These are phyloP conservation scores for Leptothorax acervorum DNA, from an alignment of 2,888 invertebrate genomes.

Conservation along the genomic window DNA sequence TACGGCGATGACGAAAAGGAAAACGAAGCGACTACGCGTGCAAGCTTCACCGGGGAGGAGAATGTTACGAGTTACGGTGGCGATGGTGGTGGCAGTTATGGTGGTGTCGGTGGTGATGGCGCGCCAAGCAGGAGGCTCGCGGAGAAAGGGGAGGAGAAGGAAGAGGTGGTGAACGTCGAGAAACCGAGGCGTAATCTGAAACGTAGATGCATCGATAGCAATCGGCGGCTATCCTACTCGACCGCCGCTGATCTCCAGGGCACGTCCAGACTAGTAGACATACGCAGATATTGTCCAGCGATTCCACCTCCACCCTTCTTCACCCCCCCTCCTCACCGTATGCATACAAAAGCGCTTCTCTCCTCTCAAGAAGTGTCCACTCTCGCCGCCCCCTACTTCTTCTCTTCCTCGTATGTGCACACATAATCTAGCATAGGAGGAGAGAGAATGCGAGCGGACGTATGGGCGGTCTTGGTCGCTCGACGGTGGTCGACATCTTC, in stretches of 20 bases:
- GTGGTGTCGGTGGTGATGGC: constrained; percentile 50
- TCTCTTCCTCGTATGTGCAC: constrained; percentile 32
- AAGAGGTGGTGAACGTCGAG: constrained; percentile 73
- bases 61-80: not conserved
- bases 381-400: constrained; percentile 49
- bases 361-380: constrained; percentile 42
- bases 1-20: constrained; percentile 64
- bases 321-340: constrained; percentile 37
- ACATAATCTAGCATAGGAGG: constrained; percentile 48
- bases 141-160: constrained; percentile 50
- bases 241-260: constrained; percentile 65
- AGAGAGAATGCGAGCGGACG: constrained; percentile 79
- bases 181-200: constrained; percentile 80
- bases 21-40: constrained; percentile 68
- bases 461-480: constrained; percentile 76
- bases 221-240: constrained; percentile 64
- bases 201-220: constrained; percentile 80
- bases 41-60: constrained; percentile 27
- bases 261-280: constrained; percentile 41
- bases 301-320: constrained; percentile 67
- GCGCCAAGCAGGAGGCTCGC: constrained; percentile 7
- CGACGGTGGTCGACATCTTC: constrained; percentile 77
- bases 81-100: constrained; percentile 14
- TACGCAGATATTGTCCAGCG: constrained; percentile 58
- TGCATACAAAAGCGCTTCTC: constrained; percentile 28